phyloP scores from a whole-genome alignment of 2,797 vertebrate genomes.

The Microtus californicus region DNA sequence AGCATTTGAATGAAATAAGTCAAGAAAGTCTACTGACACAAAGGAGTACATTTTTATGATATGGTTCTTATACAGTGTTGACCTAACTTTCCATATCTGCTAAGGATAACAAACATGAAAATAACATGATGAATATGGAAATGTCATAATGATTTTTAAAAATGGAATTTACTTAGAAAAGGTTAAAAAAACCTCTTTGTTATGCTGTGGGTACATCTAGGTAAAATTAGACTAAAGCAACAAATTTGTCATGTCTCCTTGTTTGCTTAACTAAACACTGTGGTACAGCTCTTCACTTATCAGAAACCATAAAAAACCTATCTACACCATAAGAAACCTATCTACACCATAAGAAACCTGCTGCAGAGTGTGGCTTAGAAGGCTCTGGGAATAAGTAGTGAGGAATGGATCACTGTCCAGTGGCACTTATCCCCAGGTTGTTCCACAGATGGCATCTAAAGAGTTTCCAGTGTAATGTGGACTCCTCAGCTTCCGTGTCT shows the following conservation, averaged over 20 bases:
- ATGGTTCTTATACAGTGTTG: not conserved
- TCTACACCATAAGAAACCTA: too few species aligned
- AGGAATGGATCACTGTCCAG: not conserved
- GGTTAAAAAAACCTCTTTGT: not conserved
- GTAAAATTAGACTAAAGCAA: not conserved
- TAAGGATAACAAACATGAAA: not conserved
- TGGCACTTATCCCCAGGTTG: not conserved
- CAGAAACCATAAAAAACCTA: too few species aligned
- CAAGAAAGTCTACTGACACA: not conserved
- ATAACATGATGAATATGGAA: not conserved
- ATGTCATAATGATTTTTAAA: not conserved
- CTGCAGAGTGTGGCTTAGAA: not conserved
- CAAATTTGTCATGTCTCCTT: not conserved
- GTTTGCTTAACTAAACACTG: not conserved
- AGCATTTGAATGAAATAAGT: constrained; percentile 25
- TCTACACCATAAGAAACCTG: not conserved
- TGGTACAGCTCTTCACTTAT: not conserved
- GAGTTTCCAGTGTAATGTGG: not conserved
- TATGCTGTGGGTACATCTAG: not conserved
- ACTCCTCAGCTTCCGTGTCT: not conserved
- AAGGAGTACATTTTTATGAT: not conserved
- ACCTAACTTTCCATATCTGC: not conserved
- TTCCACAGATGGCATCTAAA: not conserved
- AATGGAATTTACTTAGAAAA: not conserved
- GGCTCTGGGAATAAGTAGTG: not conserved